Conservation (phyloP, 2,888 invertebrate species). For the Aquatica leii region DNA sequence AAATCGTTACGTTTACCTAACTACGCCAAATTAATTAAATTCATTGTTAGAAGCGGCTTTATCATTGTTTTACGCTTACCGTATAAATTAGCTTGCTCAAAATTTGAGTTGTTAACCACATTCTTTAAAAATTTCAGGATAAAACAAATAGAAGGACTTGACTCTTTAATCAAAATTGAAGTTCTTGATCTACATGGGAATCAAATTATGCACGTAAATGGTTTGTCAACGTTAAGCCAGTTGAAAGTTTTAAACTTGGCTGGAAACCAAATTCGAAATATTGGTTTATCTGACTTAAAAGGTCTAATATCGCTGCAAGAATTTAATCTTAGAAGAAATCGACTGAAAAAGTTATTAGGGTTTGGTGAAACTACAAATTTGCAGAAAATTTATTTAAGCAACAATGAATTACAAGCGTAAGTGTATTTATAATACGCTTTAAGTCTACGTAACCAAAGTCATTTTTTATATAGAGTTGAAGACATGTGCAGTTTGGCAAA, state of each 20-base stretch:
- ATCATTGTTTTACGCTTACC: too few species aligned
- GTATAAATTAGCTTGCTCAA: too few species aligned
- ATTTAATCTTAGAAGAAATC: slow-evolving; percentile 87
- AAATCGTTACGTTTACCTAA: slow-evolving; percentile 8
- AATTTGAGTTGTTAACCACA: too few species aligned
- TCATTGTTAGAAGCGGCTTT: neutral
- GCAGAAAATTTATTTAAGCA: slow-evolving; percentile 83
- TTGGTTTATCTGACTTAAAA: slow-evolving; percentile 79
- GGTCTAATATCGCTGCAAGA: slow-evolving; percentile 83
- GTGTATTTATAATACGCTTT: slow-evolving; percentile 39
- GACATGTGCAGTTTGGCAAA: slow-evolving; percentile 85
- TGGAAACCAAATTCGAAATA: slow-evolving; percentile 84
- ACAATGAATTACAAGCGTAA: slow-evolving; percentile 77
- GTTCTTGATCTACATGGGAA: slow-evolving; percentile 95
- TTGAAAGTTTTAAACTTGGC: slow-evolving; percentile 92
- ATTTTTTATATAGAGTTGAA: slow-evolving; percentile 70
- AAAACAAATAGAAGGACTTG: slow-evolving; percentile 79
- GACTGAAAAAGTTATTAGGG: slow-evolving; percentile 79
- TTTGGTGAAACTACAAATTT: slow-evolving; percentile 80
- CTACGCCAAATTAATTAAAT: slow-evolving; percentile 7
- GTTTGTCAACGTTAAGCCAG: slow-evolving; percentile 74
- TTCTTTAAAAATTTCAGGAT: slow-evolving; percentile 71
- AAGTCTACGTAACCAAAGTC: neutral
- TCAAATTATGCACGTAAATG: slow-evolving; percentile 76
- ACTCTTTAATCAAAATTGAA: slow-evolving; percentile 78